phyloP scores from a whole-genome alignment of 2,888 invertebrate species.

The Cheilosia vulpina region DNA sequence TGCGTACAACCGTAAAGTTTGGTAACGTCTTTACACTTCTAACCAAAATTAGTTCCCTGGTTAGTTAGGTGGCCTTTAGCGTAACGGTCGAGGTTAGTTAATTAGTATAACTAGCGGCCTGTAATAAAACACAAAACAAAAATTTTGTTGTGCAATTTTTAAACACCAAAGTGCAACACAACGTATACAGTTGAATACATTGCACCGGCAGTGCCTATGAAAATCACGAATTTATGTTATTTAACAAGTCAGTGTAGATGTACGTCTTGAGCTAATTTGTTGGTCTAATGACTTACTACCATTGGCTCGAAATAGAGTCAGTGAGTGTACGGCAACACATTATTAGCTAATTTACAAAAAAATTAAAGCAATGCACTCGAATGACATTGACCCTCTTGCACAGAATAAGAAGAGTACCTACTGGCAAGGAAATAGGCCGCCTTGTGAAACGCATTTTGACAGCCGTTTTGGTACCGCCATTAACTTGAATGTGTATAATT shows the following conservation, averaged over 20 bases:
- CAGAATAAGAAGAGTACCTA: no score
- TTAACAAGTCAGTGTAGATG: neutral
- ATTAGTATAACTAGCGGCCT: conserved; percentile 30
- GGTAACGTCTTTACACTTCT: conserved; percentile 55
- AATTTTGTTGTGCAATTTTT: conserved; percentile 36
- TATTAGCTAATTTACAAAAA: neutral
- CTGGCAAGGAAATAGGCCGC: no score
- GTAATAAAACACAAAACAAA: conserved; percentile 22
- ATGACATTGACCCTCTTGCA: neutral
- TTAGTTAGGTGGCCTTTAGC: conserved; percentile 23
- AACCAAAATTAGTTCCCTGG: conserved; percentile 44
- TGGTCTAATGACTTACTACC: neutral
- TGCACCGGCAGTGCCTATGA: conserved; percentile 17
- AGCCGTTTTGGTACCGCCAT: no score
- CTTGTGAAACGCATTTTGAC: no score
- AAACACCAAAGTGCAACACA: conserved; percentile 39
- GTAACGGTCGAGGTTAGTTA: conserved; percentile 68
- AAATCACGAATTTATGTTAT: neutral
- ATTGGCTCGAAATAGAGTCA: neutral
- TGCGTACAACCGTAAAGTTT: conserved; percentile 54
- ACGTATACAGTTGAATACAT: conserved; percentile 36
- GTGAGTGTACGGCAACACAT: neutral
- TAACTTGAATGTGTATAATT: no score
- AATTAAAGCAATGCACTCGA: neutral
- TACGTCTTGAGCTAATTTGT: neutral